Base-by-base conservation (phyloP, 1,140 invertebrate genomes). In the Pantala flavescens region DNA sequence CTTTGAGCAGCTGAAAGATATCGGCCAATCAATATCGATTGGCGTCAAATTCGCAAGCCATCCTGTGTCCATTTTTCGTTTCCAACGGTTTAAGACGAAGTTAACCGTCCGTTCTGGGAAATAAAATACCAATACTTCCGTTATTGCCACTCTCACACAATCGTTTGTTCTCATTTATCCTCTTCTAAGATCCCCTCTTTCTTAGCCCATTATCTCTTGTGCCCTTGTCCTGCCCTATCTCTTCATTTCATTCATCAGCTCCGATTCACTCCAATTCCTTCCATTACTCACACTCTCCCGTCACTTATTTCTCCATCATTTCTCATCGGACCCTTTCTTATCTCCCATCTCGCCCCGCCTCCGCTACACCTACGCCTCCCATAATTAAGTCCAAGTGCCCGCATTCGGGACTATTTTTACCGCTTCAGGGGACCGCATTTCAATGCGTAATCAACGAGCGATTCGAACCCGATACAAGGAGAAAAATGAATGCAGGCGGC, bases 161-260 rank as follows among this genome's bases (percentile, higher is more conserved):
- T 36, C 28, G 9, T 36, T 36, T 36, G 28, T 21, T 63, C 49
- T 63, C 49, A 19, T 21, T 63, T 21, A 19, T 21, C 49, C 49
- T 63, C 49, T 63, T 16, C 49, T 21, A 16, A 19, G 49, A 16
- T 21, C 3, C 49, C n/a, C 12, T 21, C 16, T 63, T 21, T 21
- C 49, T 21, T 21, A 3, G 3, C n/a, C 49, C 49, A 16, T 63
- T 21, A 63, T 63, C 49, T 16, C 49, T 63, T 63, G 3, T 63
- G 3, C 49, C 49, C 49, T 16, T 63, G 49, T 63, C n/a, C 16
- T 19, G 5, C 49, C 49, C 49, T 63, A 63, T 63, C 49, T 63
- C 49, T 63, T 63, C 49, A 63, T 63, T 63, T 63, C 49, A 63
- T 63, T 63, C 49, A 63, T 63, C 49, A 63, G 49, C n/a, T 63